Base-by-base conservation (phyloP, 2,797 vertebrate species). In the Alosa sapidissima region DNA sequence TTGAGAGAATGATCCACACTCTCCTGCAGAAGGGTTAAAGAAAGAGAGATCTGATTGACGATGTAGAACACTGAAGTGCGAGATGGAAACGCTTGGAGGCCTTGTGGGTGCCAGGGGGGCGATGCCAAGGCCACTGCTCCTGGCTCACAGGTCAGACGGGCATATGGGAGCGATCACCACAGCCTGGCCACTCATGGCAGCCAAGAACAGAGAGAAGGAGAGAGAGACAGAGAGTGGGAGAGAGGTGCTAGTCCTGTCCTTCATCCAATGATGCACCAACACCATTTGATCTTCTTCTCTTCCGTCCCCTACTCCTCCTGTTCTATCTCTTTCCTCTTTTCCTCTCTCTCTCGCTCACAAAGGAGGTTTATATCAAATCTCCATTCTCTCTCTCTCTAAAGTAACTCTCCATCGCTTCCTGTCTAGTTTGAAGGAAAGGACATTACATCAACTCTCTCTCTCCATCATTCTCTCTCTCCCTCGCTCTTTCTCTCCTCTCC, bases 251-350 rank as follows among this genome's bases (percentile, higher is more conserved):
- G 51, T 52, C 51, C 51, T 14, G 11, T 13, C 51, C 51, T 52
- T 52, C 51, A 52, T 52, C 51, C 13, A 2, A 2, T 52, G 85
- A 81, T 55, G 83, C 49, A 54, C 81, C 84, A 19, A 62, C 16
- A 49, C 28, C 48, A 36, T 82, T 45, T 41, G 55, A 48, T 58
- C 19, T 21, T 6, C 19, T 41, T 41, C 41, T 41, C 41, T 3
- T 41, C 41, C 41, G 3, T 41, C 41, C 41, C 41, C 41, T 41
- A 41, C 41, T 41, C 41, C 41, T 41, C 41, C 41, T 41, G 41
- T 41, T 41, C 3, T 41, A 21, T 7, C 55, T 58, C 55, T 21
- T 16, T 21, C 55, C 14, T 11, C 14, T 5, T 16, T 55, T 55
- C 19, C 16, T 19, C 55, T 58, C 16, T 21, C n/a, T 24, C 60